Percentiles rank a stretch among this genome's conserved stretches.
phyloP scores from a whole-genome alignment of 2,888 invertebrate species.

The Keiferia lycopersicella region DNA sequence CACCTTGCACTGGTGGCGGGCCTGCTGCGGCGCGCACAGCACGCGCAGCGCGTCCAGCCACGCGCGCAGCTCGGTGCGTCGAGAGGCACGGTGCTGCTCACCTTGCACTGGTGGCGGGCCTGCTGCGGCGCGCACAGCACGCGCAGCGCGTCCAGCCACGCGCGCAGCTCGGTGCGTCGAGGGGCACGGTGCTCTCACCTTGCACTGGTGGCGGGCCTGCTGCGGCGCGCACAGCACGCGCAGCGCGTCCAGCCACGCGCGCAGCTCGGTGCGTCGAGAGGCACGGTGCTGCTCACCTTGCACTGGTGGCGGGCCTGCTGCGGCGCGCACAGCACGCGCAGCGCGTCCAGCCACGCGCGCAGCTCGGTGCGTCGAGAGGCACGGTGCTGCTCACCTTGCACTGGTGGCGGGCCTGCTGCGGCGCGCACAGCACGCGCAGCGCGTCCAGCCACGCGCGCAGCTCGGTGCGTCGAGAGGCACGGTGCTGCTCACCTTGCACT shows the following conservation, averaged over 20 bases:
- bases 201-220: conserved; percentile 54
- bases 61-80: no score
- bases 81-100: no score
- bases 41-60: no score
- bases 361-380: conserved; percentile 93
- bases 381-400: no score
- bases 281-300: conserved; percentile 83
- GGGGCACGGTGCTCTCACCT: background rate
- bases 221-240: conserved; percentile 95
- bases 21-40: no score
- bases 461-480: conserved; percentile 92
- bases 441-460: conserved; percentile 95
- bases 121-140: conserved; percentile 95
- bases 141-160: conserved; percentile 96
- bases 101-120: conserved; percentile 4
- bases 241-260: conserved; percentile 95
- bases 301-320: conserved; percentile 86
- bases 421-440: conserved; percentile 94
- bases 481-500: conserved; percentile 76
- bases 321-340: conserved; percentile 94
- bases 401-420: conserved; percentile 81
- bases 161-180: conserved; percentile 83
- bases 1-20: no score
- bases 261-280: conserved; percentile 92
- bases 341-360: conserved; percentile 94